Evolutionary conservation across 2,113 vertebrate genomes (phyloP), one percentile per base, ranked within the genome.

Genomic region (Rhea pennata): DNA sequence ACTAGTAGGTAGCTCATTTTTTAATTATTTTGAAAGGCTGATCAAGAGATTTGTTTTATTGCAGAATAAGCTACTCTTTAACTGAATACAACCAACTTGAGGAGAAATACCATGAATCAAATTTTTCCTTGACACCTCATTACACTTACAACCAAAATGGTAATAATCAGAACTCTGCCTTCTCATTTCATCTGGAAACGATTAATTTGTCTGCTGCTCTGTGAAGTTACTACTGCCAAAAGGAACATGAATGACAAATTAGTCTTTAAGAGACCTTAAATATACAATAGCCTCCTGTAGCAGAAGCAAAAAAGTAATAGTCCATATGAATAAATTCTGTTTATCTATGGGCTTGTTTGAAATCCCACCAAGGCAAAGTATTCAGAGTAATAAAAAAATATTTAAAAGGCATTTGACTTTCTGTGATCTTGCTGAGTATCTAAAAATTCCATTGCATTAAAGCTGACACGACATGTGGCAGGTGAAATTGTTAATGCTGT

Each of bases 81-180:
- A 76, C 44, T 42, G 27, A 97, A 93, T 79, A 84, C 26, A 92
- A 79, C 17, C 84, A 91, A 67, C 84, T 93, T 95, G 71, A 95
- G 94, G 93, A 97, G 70, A 96, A 97, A 87, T 56, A 76, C 65
- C 19, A 82, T 84, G 97, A 96, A 96, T 84, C 73, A 87, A 85
- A 84, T 94, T 88, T 96, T 92, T 78, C 42, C 65, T 92, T 94
- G 39, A 72, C 81, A 84, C 53, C 39, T 95, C 80, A 93, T 92
- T 97, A 91, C 79, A 78, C 40, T 89, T 77, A 76, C 24, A 80
- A 48, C 67, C 54, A 84, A 65, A 96, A 95, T 82, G 75, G 62
- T 85, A 96, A 85, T 64, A 69, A 85, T 70, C 64, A 90, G 67
- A 85, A 93, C 39, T 90, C 54, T 82, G 40, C 89, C 72, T 96